These are phyloP conservation scores for Thunnus thynnus DNA, from an alignment of 2,113 vertebrate species.

Conservation along the genomic window DNA sequence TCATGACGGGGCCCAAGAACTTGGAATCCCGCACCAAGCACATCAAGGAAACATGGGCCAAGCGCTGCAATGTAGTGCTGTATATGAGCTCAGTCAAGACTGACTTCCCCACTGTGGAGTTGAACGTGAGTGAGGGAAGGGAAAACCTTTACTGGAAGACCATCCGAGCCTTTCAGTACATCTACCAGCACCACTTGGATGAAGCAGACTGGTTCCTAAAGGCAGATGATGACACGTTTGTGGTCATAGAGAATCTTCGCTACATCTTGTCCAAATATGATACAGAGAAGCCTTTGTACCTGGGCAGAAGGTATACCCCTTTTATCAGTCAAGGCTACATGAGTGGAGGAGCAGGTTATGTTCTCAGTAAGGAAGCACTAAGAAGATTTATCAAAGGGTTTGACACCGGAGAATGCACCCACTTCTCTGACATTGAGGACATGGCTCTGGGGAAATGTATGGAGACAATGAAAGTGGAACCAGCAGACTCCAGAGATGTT, in stretches of 20 bases:
- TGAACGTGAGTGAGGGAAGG: constrained; percentile 92
- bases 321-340: constrained; percentile 92
- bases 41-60: constrained; percentile 90
- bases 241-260: constrained; percentile 91
- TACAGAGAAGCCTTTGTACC: constrained; percentile 88
- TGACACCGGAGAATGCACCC: constrained; percentile 85
- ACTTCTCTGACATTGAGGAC: constrained; percentile 90
- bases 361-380: constrained; percentile 92
- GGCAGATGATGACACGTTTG: constrained; percentile 92
- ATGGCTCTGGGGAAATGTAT: constrained; percentile 92
- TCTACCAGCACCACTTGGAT: constrained; percentile 89
- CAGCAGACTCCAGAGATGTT: constrained; percentile 89
- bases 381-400: constrained; percentile 89
- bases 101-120: constrained; percentile 90
- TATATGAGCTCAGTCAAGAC: constrained; percentile 93
- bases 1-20: constrained; percentile 92
- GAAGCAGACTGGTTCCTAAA: constrained; percentile 95
- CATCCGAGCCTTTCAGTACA: constrained; percentile 92
- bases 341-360: constrained; percentile 94
- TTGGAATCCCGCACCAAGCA: constrained; percentile 89
- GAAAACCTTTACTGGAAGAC: constrained; percentile 95
- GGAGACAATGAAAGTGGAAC: constrained; percentile 89
- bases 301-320: constrained; percentile 90
- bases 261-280: constrained; percentile 86
- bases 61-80: constrained; percentile 88